Conservation (phyloP, 2,888 invertebrate species). For the Ephialtes manifestator region DNA sequence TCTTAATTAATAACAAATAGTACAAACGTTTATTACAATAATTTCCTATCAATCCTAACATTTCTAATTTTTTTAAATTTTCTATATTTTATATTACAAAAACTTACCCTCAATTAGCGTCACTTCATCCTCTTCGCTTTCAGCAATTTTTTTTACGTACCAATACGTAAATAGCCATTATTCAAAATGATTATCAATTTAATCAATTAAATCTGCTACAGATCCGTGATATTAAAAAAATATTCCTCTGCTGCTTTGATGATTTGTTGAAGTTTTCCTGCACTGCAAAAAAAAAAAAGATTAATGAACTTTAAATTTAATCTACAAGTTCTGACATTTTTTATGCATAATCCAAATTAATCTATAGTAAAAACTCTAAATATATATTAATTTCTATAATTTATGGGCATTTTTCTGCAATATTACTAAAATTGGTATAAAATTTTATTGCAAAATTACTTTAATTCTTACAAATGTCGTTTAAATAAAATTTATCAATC, state of each 20-base stretch:
- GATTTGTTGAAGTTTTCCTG: not conserved
- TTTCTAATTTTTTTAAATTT: not conserved
- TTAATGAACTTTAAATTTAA: too few species aligned
- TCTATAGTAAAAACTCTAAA: too few species aligned
- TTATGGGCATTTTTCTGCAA: too few species aligned
- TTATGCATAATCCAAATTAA: too few species aligned
- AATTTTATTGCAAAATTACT: too few species aligned
- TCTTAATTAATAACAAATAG: not conserved
- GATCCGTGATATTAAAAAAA: conserved; percentile 24
- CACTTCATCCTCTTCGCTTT: conserved; percentile 49
- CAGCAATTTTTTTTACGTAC: conserved; percentile 78
- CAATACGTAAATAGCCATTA: conserved; percentile 73
- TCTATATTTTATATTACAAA: not conserved
- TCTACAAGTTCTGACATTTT: too few species aligned
- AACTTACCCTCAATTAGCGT: conserved; percentile 37
- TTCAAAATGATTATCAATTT: not conserved
- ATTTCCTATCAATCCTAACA: not conserved
- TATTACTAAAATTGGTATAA: too few species aligned
- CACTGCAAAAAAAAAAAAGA: too few species aligned
- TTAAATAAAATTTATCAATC: too few species aligned
- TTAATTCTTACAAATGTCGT: too few species aligned
- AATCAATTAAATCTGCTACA: not conserved
- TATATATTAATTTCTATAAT: too few species aligned
- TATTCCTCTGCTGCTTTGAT: not conserved
- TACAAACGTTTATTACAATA: not conserved